A percentile compares a stretch with the other conserved stretches of the same genome.
Conservation (phyloP, 2,888 invertebrate genomes). For the Agelastica alni region DNA sequence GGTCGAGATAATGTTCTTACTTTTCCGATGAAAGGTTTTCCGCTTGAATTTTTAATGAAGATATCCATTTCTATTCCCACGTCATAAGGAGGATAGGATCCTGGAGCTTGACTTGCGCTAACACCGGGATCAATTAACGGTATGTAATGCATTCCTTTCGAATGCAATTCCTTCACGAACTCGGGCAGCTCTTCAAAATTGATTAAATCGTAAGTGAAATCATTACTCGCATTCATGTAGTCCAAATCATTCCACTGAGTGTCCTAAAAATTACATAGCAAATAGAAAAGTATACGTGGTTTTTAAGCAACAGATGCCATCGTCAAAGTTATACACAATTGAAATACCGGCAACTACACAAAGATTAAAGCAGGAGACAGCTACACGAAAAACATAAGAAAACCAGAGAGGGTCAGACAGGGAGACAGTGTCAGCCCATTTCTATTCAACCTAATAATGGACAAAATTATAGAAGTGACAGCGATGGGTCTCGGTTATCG, state of each 20-base stretch:
- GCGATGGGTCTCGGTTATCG: no score
- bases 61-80: constrained; percentile 72
- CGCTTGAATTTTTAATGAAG: constrained; percentile 73
- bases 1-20: constrained; percentile 52
- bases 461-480: no score
- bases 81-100: constrained; percentile 76
- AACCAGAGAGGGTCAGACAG: no score
- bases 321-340: no score
- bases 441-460: no score
- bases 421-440: no score
- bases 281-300: no score
- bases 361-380: no score
- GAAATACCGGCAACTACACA: no score
- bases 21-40: constrained; percentile 72
- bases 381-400: no score
- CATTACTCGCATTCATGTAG: constrained; percentile 78
- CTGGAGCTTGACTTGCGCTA: constrained; percentile 68
- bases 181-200: constrained; percentile 67
- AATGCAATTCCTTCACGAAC: constrained; percentile 72
- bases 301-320: no score
- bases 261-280: constrained; percentile 60
- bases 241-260: constrained; percentile 87
- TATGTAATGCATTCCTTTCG: constrained; percentile 75
- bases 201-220: constrained; percentile 74
- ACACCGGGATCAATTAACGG: constrained; percentile 78